These are phyloP conservation scores for Apocrypta bakeri DNA, from an alignment of 1,140 invertebrate genomes.

Conservation along the genomic window DNA sequence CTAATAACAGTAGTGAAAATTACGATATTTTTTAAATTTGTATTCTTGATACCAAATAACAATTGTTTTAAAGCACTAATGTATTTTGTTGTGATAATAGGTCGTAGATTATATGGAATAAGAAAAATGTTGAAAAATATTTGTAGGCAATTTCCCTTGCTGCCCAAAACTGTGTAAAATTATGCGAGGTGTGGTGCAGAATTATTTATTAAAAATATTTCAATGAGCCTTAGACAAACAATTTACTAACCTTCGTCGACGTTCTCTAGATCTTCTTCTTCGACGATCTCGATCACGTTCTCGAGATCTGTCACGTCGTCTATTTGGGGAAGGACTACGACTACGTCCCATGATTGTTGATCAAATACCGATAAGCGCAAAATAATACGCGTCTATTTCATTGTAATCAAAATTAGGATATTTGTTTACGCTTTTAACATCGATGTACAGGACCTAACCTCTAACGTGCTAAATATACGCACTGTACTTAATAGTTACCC, in stretches of 20 bases:
- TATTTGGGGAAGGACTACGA: constrained; percentile 70
- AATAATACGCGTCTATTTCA: background rate
- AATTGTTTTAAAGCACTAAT: too few species aligned
- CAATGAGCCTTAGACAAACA: too few species aligned
- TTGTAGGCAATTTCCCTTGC: constrained; percentile 69
- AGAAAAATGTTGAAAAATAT: background rate
- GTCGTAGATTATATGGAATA: too few species aligned
- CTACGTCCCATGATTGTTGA: constrained; percentile 67
- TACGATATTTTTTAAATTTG: too few species aligned
- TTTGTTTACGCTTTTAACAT: constrained; percentile 23
- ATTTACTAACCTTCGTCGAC: constrained; percentile 65
- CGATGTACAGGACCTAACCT: too few species aligned
- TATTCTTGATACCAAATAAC: too few species aligned
- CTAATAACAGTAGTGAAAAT: too few species aligned
- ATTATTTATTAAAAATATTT: background rate
- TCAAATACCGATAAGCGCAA: background rate
- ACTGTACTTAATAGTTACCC: too few species aligned
- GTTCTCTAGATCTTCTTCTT: constrained; percentile 76
- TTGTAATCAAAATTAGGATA: constrained; percentile 1
- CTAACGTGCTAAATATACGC: too few species aligned
- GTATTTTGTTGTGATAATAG: too few species aligned
- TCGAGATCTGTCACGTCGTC: constrained; percentile 73
- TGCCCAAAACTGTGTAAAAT: too few species aligned
- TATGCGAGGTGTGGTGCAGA: too few species aligned
- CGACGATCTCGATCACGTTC: constrained; percentile 74